Evolutionary conservation across 2,113 vertebrate species (phyloP).

Genomic region (Nibea albiflora): DNA sequence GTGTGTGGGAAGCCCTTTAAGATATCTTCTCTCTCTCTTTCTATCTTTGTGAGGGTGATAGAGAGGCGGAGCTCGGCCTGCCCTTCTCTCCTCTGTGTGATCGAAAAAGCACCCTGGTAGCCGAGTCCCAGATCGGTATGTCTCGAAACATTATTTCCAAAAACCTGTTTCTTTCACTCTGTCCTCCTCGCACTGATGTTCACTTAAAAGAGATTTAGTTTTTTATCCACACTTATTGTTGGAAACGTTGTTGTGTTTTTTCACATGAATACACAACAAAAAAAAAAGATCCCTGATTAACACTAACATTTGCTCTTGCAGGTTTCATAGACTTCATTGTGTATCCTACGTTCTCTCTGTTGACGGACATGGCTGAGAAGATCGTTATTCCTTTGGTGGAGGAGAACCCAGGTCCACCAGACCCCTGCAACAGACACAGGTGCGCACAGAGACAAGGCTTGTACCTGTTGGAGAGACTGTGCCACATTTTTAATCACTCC

Average conservation of each 20-base stretch:
- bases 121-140: conserved; percentile 93
- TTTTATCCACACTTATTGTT: background rate
- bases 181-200: background rate
- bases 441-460: conserved; percentile 28
- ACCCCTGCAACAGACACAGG: conserved; percentile 84
- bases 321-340: conserved; percentile 98
- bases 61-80: conserved; percentile 90
- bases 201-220: background rate
- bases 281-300: background rate
- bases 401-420: conserved; percentile 86
- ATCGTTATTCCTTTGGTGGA: conserved; percentile 89
- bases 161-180: conserved; percentile 32
- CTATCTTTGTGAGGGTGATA: conserved; percentile 88
- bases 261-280: background rate
- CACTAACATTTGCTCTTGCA: conserved; percentile 54
- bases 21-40: conserved; percentile 66
- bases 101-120: conserved; percentile 90
- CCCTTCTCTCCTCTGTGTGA: conserved; percentile 93
- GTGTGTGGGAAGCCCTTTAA: conserved; percentile 69
- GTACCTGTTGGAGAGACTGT: too few relatives aligned
- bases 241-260: background rate
- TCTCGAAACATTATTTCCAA: conserved; percentile 35
- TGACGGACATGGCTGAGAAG: conserved; percentile 95
- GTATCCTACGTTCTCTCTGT: conserved; percentile 93
- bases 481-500: too few relatives aligned